Conservation (phyloP, 2,113 vertebrate species). For the Semnornis frantzii region DNA sequence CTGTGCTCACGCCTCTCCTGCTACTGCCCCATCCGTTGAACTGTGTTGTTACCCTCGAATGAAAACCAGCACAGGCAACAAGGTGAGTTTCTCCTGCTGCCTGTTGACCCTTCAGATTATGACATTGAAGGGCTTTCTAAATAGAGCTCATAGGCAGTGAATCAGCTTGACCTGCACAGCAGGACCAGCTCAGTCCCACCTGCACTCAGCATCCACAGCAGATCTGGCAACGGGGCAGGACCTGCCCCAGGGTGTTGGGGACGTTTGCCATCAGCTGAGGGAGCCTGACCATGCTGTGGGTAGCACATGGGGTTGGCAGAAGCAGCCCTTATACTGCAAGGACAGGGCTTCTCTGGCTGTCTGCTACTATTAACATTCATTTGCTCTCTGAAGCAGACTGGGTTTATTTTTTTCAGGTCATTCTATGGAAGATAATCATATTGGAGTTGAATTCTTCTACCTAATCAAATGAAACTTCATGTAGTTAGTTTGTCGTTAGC, state of each 20-base stretch:
- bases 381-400: conserved; percentile 1
- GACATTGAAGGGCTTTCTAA: not conserved
- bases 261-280: not conserved
- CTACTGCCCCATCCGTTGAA: not conserved
- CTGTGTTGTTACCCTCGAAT: not conserved
- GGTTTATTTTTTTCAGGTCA: not conserved
- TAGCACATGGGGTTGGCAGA: not conserved
- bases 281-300: not conserved
- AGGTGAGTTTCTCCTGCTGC: not conserved
- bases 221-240: not conserved
- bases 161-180: not conserved
- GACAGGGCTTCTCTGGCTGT: not conserved
- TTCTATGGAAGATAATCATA: conserved; percentile 74
- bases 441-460: conserved; percentile 73
- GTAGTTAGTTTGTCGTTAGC: conserved; percentile 79
- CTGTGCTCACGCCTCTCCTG: fast-evolving
- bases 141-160: not conserved
- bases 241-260: not conserved
- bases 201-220: fast-evolving
- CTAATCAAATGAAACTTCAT: conserved; percentile 76
- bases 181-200: not conserved
- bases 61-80: not conserved
- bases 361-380: conserved; percentile 17
- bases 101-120: not conserved
- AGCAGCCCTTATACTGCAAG: not conserved